Evolutionary conservation across 2,888 invertebrate genomes (phyloP), one percentile per base, ranked within the genome.

Genomic region (Melitaea athalia): DNA sequence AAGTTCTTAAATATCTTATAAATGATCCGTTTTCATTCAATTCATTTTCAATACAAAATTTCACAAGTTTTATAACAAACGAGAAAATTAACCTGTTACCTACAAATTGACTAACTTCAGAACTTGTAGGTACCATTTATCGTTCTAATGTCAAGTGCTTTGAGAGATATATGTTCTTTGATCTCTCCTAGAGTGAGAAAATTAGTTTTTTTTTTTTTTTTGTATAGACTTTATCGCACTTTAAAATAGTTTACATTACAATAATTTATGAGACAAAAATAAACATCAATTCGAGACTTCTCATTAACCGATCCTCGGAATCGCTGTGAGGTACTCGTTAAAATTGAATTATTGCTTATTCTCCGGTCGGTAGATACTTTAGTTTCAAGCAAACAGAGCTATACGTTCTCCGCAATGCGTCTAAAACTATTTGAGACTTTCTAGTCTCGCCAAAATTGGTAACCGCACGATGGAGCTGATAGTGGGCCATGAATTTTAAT

Each of bases 331-430:
- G 59, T 15, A 50, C 31, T 59, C 12, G 33, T 12, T 57, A 42
- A 68, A 68, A 55, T 61, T 61, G 43, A 64, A 61, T 47, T 61
- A 68, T 64, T 57, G 15, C 55, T 68, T 63, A 12, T 49, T 64
- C 17, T 50, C n/a, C 53, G 59, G 33, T 45, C 52, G 55, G 42
- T 49, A n/a, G 52, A 68, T 53, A 64, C 55, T 60, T 52, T 42
- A 59, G 64, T 45, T 43, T 57, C 55, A 10, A 68, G 31, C 53
- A 52, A 68, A 68, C 60, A 64, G 24, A 52, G 60, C 64, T 60
- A 45, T 68, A 55, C 57, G 75, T 75, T 75, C 74, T 77, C 72
- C 69, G 73, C 72, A 73, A 73, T 64, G 71, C 71, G 76, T 75
- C 73, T 64, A 63, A 68, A 72, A 65, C 67, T 70, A 67, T 67